Evolutionary conservation across 2,797 vertebrate genomes (phyloP).

Genomic region (Thripadectes ignobilis): DNA sequence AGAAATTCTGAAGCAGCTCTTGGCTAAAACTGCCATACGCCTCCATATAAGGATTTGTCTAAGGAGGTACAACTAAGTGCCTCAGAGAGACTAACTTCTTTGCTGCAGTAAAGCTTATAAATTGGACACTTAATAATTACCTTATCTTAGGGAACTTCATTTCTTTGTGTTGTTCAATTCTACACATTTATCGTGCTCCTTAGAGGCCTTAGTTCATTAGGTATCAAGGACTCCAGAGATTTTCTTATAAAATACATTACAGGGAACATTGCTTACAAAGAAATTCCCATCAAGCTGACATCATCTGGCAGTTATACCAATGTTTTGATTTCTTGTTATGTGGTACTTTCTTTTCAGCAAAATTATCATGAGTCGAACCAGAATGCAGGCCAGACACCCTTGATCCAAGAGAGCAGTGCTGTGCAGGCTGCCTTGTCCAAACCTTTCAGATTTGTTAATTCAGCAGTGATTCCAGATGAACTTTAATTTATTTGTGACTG

Average conservation of each 20-base stretch:
- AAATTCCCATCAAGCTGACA: neutral
- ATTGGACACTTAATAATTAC: neutral
- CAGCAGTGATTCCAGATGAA: neutral
- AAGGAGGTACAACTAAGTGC: neutral
- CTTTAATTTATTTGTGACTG: neutral
- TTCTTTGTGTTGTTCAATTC: neutral
- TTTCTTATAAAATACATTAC: neutral
- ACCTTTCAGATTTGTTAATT: neutral
- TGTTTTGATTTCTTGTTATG: neutral
- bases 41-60: neutral
- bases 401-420: neutral
- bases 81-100: neutral
- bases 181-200: neutral
- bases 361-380: rapidly evolving
- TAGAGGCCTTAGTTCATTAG: neutral
- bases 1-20: neutral
- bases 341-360: neutral
- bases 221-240: neutral
- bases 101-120: neutral
- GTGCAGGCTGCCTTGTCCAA: neutral
- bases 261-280: neutral
- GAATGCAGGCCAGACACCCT: neutral
- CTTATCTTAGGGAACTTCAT: neutral
- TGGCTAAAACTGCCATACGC: neutral
- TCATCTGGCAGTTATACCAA: neutral